Conservation (phyloP, 2,113 vertebrate genomes). For the Hassar affinis region DNA sequence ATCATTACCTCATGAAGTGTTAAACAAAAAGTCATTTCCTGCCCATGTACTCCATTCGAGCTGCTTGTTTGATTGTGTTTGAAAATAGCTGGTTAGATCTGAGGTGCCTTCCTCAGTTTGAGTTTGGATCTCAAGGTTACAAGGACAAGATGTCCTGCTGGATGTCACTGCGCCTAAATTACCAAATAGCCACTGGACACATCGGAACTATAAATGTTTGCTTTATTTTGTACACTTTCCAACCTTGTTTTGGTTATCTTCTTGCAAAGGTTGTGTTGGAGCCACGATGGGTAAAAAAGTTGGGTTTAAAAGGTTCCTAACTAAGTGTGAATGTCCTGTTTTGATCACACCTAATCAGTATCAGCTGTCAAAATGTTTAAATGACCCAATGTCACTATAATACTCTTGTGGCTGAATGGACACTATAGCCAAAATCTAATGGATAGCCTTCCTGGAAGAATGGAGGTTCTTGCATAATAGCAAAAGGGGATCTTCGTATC, state of each 20-base stretch:
- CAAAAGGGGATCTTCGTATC: no score
- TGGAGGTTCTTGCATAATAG: no score
- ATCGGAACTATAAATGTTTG: no score
- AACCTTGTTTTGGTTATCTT: background rate
- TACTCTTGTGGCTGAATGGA: no score
- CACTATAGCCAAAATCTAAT: no score
- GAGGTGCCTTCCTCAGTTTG: background rate
- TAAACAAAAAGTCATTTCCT: slow-evolving; percentile 35
- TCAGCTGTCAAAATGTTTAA: background rate
- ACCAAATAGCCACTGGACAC: background rate
- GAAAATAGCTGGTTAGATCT: background rate
- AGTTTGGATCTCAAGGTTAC: background rate
- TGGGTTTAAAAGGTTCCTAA: background rate
- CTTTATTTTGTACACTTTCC: background rate
- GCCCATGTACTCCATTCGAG: background rate
- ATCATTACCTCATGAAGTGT: slow-evolving; percentile 30
- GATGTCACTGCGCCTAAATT: background rate
- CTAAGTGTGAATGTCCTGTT: background rate
- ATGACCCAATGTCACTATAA: no score
- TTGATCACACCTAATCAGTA: background rate
- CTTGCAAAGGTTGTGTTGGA: background rate
- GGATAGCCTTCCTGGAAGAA: no score
- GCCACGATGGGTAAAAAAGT: background rate
- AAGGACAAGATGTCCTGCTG: background rate
- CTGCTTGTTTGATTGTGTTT: slow-evolving; percentile 20